Evolutionary conservation across 2,888 invertebrate genomes (phyloP), one percentile per base, ranked within the genome.

Genomic region (Sphinx pinastri): DNA sequence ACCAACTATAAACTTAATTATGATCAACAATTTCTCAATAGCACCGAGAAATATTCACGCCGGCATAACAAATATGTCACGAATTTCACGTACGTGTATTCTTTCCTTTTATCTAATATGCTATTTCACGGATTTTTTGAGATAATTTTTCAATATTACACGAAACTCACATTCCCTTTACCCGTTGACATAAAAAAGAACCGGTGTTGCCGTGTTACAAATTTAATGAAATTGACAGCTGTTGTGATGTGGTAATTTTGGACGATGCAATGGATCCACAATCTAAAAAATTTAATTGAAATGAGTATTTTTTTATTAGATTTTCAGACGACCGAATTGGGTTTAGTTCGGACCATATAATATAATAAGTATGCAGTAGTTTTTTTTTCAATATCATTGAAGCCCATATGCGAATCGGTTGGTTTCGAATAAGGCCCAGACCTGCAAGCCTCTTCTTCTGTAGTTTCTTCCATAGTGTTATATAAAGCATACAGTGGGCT

Each of bases 141-240:
- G 94, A 94, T 94, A 84, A 82, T 85, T 87, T 84, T 82, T 73
- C 70, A 77, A 81, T 81, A 79, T 80, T 84, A 83, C 75, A 68
- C 81, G 84, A 91, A 89, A 94, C 94, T 94, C 92, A 94, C 94
- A 94, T 91, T 92, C 90, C 85, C 84, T 87, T 86, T 85, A 86
- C 84, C 88, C 82, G 92, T 94, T 89, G 90, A 91, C 89, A 92
- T 88, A 88, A 92, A 90, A 93, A 93, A 92, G 90, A 91, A 83
- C 77, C 81, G 69, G 81, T 82, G 79, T 88, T 88, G 87, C 88
- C 77, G 82, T 72, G 58, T 16, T 31, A 74, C 80, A 84, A 80
- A 70, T 25, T 12, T 25, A 52, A 13, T 58, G 10, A 54, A 7
- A 45, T 51, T 70, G 70, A 70, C 70, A 70, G 38, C 54, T 63